A percentile compares a stretch with the other conserved stretches of the same genome.
Conservation (phyloP, 2,888 invertebrate genomes). For the Abrostola triplasia region DNA sequence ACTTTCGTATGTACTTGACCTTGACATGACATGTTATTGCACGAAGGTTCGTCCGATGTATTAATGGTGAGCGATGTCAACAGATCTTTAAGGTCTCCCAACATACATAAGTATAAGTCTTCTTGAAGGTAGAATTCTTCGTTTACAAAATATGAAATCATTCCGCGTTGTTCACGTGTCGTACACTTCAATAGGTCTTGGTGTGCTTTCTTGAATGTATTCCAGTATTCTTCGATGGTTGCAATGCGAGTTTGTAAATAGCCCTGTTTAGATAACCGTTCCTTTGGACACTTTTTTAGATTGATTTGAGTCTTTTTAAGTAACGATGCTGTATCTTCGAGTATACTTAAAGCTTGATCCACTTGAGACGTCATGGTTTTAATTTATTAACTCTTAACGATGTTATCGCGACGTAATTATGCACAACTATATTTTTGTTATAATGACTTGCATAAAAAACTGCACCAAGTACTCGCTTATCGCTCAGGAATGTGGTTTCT, state of each 20-base stretch:
- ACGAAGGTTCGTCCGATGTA: background rate
- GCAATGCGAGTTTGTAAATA: background rate
- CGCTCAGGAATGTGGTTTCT: too few relatives aligned
- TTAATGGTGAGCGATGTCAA: background rate
- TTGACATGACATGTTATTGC: background rate
- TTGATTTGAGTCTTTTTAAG: conserved; percentile 4
- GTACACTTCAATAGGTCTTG: conserved; percentile 10
- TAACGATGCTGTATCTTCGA: background rate
- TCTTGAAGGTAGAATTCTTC: conserved; percentile 6
- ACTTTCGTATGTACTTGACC: background rate
- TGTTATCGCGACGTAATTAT: too few relatives aligned
- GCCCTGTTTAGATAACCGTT: background rate
- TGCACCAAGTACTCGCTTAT: too few relatives aligned
- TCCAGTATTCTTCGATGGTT: background rate
- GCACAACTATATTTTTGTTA: too few relatives aligned
- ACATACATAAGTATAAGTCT: conserved; percentile 11
- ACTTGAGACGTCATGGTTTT: background rate
- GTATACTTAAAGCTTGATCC: background rate
- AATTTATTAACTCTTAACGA: too few relatives aligned
- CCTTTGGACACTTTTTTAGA: conserved; percentile 2
- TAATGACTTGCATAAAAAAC: too few relatives aligned
- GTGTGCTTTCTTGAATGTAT: background rate
- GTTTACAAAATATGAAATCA: conserved; percentile 7
- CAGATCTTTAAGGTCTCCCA: conserved; percentile 9
- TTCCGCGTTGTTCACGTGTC: conserved; percentile 2